Base-by-base conservation (phyloP, 2,888 invertebrate genomes). In the Trichopria drosophilae region DNA sequence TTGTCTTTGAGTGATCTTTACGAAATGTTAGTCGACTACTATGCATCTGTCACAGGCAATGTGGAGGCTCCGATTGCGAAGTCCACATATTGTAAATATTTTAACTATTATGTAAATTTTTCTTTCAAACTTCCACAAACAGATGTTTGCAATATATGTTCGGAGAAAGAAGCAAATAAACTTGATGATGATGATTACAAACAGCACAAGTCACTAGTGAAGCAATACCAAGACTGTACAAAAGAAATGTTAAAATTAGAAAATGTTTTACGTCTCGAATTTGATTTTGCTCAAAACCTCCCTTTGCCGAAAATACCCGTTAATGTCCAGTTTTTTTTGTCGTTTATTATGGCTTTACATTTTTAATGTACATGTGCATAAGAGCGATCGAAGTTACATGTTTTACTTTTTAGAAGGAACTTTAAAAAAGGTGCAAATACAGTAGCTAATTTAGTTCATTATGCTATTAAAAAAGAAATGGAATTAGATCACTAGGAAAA, bases 291-390 rank as follows among this genome's bases (percentile, higher is more conserved):
- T 6, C 51, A 51, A 48, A 54, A 54, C 47, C 28, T 57, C 3
- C 51, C 44, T 1, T 15, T 49, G 0, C 40, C 52, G 7, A 54
- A 57, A 44, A 37, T 53, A 24, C 47, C 51, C 4, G 53, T 53
- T 2, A 42, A 40, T 3, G 47, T 26, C 4, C 53, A 54, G 22
- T n/a, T 54, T 29, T 13, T 57, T 3, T 53, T 39, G 31, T 10
- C n/a, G 31, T n/a, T 12, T 37, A 12, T n/a, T 46, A n/a, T 46
- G 46, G 46, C n/a, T 37, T n/a, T 16, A 34, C 10, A 22, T 48
- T 6, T 48, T 57, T 9, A 57, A 57, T 41, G 13, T 55, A 9
- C 52, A 55, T 22, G 44, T 57, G 3, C 32, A 41, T 47, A 32
- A 46, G 3, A 41, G 24, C 7, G 6, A 29, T 10, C 4, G 47